Evolutionary conservation across 2,888 invertebrate species (phyloP).

Genomic region (Drosophila prolongata): DNA sequence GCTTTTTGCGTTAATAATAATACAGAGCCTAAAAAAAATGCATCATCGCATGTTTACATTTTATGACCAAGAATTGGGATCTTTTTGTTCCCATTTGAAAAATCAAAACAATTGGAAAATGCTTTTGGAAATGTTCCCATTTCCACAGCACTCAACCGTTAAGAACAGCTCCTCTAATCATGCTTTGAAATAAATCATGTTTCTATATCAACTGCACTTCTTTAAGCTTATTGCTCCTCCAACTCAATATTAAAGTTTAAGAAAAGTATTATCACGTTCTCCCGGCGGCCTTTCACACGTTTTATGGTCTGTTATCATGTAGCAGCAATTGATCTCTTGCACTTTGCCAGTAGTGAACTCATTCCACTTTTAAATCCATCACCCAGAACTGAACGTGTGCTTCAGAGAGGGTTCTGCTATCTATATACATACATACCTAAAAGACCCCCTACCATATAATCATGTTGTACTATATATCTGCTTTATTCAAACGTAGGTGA

Average conservation of each 20-base stretch:
- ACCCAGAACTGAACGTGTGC: neutral
- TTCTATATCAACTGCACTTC: slow-evolving; percentile 4
- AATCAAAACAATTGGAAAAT: neutral
- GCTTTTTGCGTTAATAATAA: too few relatives aligned
- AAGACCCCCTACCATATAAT: too few relatives aligned
- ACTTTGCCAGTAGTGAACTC: slow-evolving; percentile 58
- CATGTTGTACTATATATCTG: neutral
- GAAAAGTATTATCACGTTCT: slow-evolving; percentile 8
- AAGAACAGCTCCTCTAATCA: slow-evolving; percentile 30
- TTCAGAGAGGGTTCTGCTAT: neutral
- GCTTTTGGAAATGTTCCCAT: slow-evolving; percentile 10
- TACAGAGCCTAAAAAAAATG: too few relatives aligned
- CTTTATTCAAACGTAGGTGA: neutral
- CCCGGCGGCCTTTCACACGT: slow-evolving; percentile 47
- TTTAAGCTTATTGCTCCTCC: slow-evolving; percentile 1
- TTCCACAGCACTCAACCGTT: slow-evolving; percentile 10
- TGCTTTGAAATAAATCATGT: slow-evolving; percentile 8
- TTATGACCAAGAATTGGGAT: too few relatives aligned
- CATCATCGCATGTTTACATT: neutral
- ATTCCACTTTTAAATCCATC: slow-evolving; percentile 9
- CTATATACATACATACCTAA: neutral
- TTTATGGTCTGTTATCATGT: slow-evolving; percentile 53
- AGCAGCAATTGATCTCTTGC: slow-evolving; percentile 71
- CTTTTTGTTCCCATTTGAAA: slow-evolving; percentile 1
- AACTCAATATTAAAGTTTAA: neutral